Evolutionary conservation across 1,140 invertebrate species (phyloP).

Genomic region (Kradibia gibbosae): DNA sequence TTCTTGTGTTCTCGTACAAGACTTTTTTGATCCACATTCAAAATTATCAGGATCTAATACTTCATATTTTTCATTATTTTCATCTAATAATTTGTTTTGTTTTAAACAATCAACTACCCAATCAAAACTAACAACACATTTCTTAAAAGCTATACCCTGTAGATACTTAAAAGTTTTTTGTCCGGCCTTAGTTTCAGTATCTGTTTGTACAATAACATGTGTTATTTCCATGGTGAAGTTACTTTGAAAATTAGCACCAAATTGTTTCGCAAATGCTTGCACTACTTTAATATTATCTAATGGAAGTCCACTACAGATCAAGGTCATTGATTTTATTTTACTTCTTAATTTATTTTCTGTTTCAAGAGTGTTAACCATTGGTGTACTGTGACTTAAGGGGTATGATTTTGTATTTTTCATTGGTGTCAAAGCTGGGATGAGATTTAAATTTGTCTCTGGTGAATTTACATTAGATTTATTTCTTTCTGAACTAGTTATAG

Average conservation of each 20-base stretch:
- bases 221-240: slow-evolving; percentile 52
- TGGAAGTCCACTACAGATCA: slow-evolving; percentile 53
- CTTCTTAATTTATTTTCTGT: not conserved
- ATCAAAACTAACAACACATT: slow-evolving; percentile 57
- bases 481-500: not conserved
- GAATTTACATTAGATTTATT: slow-evolving; percentile 1
- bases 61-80: slow-evolving; percentile 72
- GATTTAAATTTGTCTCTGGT: not conserved
- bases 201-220: slow-evolving; percentile 56
- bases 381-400: slow-evolving; percentile 48
- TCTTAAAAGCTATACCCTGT: slow-evolving; percentile 57
- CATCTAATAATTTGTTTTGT: slow-evolving; percentile 73
- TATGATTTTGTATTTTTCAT: slow-evolving; percentile 38
- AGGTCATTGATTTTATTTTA: slow-evolving; percentile 12
- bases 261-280: slow-evolving; percentile 32
- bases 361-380: slow-evolving; percentile 1
- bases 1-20: slow-evolving; percentile 41
- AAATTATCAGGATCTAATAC: slow-evolving; percentile 52
- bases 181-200: slow-evolving; percentile 36
- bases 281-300: slow-evolving; percentile 25
- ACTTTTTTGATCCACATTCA: slow-evolving; percentile 51
- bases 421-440: slow-evolving; percentile 47
- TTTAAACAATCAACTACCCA: slow-evolving; percentile 80
- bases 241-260: slow-evolving; percentile 44
- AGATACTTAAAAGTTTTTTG: slow-evolving; percentile 59